phyloP scores from a whole-genome alignment of 2,113 vertebrate genomes.

The Benitochromis conjunctus region DNA sequence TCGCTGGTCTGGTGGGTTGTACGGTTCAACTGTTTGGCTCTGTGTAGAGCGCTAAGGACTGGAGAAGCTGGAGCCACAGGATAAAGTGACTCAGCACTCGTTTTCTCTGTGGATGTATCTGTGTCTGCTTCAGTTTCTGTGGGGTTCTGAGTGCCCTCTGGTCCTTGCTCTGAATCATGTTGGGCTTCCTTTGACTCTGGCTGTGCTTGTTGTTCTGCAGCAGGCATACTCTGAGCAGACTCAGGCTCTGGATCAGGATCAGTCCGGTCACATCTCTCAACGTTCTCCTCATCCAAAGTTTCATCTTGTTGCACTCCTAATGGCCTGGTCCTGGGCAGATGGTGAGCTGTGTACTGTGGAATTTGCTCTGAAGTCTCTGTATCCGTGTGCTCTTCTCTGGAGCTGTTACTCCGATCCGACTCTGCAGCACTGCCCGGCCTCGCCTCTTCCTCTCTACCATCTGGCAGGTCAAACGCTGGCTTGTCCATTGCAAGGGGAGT shows the following conservation, averaged over 20 bases:
- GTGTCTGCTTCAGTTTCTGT: background rate
- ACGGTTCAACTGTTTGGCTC: conserved; percentile 70
- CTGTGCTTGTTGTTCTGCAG: background rate
- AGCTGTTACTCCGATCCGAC: conserved; percentile 11
- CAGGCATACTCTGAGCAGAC: background rate
- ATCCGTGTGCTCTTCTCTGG: conserved; percentile 45
- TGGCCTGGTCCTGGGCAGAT: conserved; percentile 66
- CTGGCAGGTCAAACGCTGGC: conserved; percentile 73
- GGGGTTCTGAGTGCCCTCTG: background rate
- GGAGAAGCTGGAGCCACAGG: conserved; percentile 37
- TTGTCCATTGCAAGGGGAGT: conserved; percentile 73
- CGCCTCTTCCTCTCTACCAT: conserved; percentile 43
- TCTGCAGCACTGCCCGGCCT: background rate
- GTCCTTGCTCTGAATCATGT: background rate
- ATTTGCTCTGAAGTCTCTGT: conserved; percentile 43
- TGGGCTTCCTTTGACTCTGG: background rate
- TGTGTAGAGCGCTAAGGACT: conserved; percentile 74
- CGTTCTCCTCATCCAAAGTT: background rate
- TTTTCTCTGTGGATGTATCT: background rate
- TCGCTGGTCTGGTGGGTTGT: background rate
- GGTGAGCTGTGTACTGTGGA: conserved; percentile 76
- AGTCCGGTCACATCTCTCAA: background rate
- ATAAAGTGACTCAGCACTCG: background rate
- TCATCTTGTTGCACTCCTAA: background rate
- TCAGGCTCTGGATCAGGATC: background rate